Conservation (phyloP, 35 echinoderm and acorn worm species). For the Ophiothrix spiculata region DNA sequence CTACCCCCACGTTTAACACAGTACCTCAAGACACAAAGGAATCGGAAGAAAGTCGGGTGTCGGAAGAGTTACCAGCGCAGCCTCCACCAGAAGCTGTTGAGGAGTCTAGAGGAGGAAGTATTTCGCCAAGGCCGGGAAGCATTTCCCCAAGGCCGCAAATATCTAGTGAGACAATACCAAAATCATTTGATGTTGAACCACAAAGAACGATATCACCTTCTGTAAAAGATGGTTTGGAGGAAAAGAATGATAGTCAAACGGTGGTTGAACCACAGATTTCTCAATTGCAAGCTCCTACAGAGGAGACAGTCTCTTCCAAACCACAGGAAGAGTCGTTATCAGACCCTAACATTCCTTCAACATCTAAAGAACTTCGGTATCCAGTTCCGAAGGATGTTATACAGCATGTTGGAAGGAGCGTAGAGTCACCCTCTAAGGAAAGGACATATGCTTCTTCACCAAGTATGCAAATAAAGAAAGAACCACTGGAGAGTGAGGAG, state of each 20-base stretch:
- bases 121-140: too few species aligned
- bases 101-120: too few species aligned
- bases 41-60: background rate
- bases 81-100: too few species aligned
- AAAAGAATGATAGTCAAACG: background rate
- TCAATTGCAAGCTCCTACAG: background rate
- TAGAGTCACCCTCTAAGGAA: background rate
- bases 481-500: constrained; percentile 6
- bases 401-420: background rate
- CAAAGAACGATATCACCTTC: background rate
- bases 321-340: too few species aligned
- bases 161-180: too few species aligned
- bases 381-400: background rate
- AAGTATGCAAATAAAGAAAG: constrained; percentile 18
- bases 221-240: background rate
- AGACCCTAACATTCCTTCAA: background rate
- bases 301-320: background rate
- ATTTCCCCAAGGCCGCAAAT: too few species aligned
- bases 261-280: background rate
- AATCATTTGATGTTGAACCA: background rate
- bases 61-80: background rate
- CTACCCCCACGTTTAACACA: background rate
- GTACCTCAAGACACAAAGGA: background rate
- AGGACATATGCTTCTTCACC: background rate
- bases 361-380: background rate